Percentiles rank a stretch among this genome's conserved stretches.
These are phyloP conservation scores for Aldrovandia affinis DNA, from an alignment of 2,797 vertebrate genomes.

Conservation along the genomic window DNA sequence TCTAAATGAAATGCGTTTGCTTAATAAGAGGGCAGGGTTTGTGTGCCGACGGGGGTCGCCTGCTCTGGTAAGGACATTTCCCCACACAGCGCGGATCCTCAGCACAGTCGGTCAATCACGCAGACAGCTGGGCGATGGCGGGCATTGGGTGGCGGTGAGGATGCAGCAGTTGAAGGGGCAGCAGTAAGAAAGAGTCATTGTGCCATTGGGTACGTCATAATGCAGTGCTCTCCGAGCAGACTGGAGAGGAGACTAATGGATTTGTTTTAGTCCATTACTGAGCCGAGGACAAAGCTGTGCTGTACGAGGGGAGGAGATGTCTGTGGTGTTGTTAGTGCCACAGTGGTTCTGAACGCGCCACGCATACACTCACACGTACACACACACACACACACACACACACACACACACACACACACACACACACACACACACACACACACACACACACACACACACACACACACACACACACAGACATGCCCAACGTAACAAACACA, in stretches of 20 bases:
- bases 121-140: too few relatives aligned
- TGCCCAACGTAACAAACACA: not conserved
- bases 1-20: not conserved
- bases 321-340: not conserved
- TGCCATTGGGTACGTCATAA: not conserved
- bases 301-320: not conserved
- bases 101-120: not conserved
- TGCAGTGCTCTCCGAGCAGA: not conserved
- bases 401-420: not conserved
- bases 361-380: not conserved
- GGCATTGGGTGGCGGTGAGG: not conserved
- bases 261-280: not conserved
- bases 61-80: not conserved
- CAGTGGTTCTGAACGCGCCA: not conserved
- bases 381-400: not conserved
- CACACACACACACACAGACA: slow-evolving; percentile 7
- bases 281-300: not conserved
- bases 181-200: not conserved
- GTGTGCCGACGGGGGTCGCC: not conserved
- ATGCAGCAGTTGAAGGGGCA: not conserved
- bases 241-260: not conserved
- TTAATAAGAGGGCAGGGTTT: not conserved
- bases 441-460: not conserved
- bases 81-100: not conserved
- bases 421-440: not conserved